phyloP scores from a whole-genome alignment of 2,797 vertebrate genomes.

The Glossophaga mutica region DNA sequence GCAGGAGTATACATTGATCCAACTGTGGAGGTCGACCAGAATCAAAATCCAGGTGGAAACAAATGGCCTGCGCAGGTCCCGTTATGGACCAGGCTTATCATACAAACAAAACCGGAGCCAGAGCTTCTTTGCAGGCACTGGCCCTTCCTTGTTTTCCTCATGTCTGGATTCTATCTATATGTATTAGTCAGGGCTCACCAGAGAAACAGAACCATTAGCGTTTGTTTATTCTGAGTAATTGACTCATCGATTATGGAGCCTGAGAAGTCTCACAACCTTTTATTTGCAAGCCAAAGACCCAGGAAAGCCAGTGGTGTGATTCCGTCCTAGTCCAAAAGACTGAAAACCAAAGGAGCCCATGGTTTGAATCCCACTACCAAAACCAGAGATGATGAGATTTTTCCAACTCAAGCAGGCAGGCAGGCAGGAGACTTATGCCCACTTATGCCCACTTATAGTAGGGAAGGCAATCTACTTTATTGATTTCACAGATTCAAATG shows the following conservation, averaged over 20 bases:
- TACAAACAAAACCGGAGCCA: not conserved
- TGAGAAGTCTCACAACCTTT: not conserved
- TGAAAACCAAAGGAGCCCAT: not conserved
- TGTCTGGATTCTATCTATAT: not conserved
- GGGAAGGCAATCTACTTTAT: not conserved
- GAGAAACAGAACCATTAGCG: not conserved
- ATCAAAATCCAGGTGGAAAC: not conserved
- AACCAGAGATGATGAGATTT: not conserved
- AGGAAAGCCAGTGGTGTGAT: not conserved
- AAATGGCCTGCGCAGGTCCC: not conserved
- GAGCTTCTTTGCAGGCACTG: not conserved
- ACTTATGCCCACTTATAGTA: not conserved
- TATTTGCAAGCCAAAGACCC: not conserved
- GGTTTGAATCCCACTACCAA: not conserved
- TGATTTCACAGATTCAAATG: not conserved
- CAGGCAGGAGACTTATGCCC: not conserved
- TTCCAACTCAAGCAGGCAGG: not conserved
- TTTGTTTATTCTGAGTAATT: not conserved
- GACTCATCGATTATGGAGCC: not conserved
- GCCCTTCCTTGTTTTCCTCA: not conserved
- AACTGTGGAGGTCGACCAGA: not conserved
- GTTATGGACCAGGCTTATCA: not conserved
- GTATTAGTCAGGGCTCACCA: not conserved
- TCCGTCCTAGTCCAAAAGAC: not conserved
- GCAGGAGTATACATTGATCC: not conserved